Evolutionary conservation across 2,113 vertebrate genomes (phyloP).

Genomic region (Platanista minor): DNA sequence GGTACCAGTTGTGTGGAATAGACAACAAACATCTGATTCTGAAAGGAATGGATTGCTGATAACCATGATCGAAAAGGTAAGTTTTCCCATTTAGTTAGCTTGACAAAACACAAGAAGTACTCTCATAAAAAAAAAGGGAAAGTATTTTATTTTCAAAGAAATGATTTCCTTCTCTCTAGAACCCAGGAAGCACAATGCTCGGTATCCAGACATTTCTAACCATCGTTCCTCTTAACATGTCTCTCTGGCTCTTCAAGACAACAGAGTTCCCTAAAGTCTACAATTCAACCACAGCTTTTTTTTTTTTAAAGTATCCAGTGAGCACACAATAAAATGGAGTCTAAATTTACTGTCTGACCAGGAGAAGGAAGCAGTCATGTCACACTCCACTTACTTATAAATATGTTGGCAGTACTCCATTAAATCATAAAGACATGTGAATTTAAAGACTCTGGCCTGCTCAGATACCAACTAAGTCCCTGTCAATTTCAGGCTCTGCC

Average conservation of each 20-base stretch:
- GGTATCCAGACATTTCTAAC: neutral
- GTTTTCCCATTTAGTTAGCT: neutral
- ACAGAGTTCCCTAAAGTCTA: neutral
- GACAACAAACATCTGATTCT: neutral
- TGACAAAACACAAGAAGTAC: neutral
- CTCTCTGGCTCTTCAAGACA: neutral
- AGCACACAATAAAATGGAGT: neutral
- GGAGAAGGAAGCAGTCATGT: conserved; percentile 46
- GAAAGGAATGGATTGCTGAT: neutral
- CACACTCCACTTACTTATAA: conserved; percentile 57
- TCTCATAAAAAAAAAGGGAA: neutral
- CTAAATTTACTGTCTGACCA: conserved; percentile 51
- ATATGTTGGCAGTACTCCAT: conserved; percentile 37
- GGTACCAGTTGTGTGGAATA: neutral
- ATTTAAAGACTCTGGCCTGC: conserved; percentile 59
- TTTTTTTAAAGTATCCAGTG: neutral
- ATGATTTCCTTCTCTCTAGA: neutral
- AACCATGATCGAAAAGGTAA: neutral
- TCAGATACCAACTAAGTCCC: conserved; percentile 28
- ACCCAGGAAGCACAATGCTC: neutral
- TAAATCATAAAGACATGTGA: conserved; percentile 62
- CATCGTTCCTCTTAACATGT: neutral
- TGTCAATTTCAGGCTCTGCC: conserved; percentile 38
- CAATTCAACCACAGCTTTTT: neutral
- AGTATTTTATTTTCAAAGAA: neutral